Percentiles rank a stretch among this genome's conserved stretches.
Conservation (phyloP, 2,888 invertebrate species). For the Xestia sexstrigata region DNA sequence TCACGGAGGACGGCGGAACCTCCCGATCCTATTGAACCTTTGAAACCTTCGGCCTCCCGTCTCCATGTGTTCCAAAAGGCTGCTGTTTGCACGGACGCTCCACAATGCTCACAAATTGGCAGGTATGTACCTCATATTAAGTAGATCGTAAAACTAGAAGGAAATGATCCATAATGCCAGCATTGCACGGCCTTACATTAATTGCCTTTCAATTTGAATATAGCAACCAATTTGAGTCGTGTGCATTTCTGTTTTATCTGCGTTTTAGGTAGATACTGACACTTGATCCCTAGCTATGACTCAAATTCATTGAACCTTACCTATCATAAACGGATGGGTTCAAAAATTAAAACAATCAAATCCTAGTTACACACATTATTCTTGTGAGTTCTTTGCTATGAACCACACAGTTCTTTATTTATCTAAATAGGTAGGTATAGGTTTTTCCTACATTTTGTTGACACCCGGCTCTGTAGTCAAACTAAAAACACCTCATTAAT, state of each 20-base stretch:
- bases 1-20: slow-evolving; percentile 83
- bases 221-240: not conserved
- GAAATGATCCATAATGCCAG: not conserved
- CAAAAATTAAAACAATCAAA: not conserved
- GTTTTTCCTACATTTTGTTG: not conserved
- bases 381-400: not conserved
- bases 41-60: slow-evolving; percentile 92
- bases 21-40: slow-evolving; percentile 92
- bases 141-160: not conserved
- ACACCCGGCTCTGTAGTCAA: not conserved
- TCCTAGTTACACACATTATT: not conserved
- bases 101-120: slow-evolving; percentile 94
- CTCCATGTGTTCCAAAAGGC: slow-evolving; percentile 92
- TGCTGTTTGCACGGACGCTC: slow-evolving; percentile 95
- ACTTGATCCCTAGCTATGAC: not conserved
- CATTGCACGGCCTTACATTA: too few species aligned
- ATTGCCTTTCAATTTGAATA: too few species aligned
- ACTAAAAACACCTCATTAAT: not conserved
- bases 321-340: not conserved
- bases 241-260: not conserved
- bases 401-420: not conserved
- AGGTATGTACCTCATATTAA: slow-evolving; percentile 89
- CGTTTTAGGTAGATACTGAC: not conserved
- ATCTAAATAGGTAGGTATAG: not conserved
- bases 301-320: not conserved